These are phyloP conservation scores for Hoplodrina ambigua DNA, from an alignment of 2,888 invertebrate species.

Conservation along the genomic window DNA sequence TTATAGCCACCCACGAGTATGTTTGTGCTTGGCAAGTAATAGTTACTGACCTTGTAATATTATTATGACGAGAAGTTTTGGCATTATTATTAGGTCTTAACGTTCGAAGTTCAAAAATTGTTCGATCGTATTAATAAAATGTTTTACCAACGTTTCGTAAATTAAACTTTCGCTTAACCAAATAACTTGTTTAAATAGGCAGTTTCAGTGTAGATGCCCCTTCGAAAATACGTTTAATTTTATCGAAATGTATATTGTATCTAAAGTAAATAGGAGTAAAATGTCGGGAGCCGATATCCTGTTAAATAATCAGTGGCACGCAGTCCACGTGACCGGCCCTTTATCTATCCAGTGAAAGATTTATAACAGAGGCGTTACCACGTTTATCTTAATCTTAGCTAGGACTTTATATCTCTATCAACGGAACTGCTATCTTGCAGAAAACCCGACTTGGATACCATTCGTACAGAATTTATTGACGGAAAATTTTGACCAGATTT, in stretches of 20 bases:
- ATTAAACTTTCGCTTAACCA: too few species aligned
- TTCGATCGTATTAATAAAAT: not conserved
- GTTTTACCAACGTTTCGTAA: not conserved
- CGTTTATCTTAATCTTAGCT: constrained; percentile 81
- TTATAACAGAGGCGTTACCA: constrained; percentile 78
- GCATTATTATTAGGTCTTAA: too few species aligned
- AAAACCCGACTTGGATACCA: constrained; percentile 39
- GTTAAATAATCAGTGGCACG: constrained; percentile 76
- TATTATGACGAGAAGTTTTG: not conserved
- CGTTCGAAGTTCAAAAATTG: too few species aligned
- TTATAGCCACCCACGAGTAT: not conserved
- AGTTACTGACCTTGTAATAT: not conserved
- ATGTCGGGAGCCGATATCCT: constrained; percentile 65
- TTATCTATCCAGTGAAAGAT: constrained; percentile 80
- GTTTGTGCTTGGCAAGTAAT: not conserved
- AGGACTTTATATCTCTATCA: constrained; percentile 78
- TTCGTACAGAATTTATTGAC: constrained; percentile 29
- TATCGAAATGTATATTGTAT: constrained; percentile 26
- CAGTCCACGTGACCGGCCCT: constrained; percentile 77
- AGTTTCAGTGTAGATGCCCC: not conserved
- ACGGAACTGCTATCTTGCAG: constrained; percentile 63
- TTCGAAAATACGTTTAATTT: not conserved
- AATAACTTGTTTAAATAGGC: not conserved
- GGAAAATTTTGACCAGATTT: constrained; percentile 34
- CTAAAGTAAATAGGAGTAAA: constrained; percentile 46